Evolutionary conservation across 2,797 vertebrate species (phyloP).

Genomic region (Thalassophryne amazonica): DNA sequence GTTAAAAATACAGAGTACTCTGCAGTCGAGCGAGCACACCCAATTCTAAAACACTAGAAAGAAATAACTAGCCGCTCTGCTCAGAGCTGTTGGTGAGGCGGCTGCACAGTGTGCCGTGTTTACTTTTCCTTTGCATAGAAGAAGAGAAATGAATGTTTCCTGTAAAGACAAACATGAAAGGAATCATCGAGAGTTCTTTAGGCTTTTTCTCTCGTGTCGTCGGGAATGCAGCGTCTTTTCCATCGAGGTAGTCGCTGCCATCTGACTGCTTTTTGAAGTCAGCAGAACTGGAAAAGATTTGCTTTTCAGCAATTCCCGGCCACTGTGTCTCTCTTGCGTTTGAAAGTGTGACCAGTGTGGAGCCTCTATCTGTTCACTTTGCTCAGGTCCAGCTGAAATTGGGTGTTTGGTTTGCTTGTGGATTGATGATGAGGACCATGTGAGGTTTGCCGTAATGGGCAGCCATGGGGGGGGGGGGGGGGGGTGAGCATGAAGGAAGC

Average conservation of each 20-base stretch:
- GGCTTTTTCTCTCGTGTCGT: conserved; percentile 62
- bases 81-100: conserved; percentile 59
- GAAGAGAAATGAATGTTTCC: conserved; percentile 54
- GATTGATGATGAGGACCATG: conserved; percentile 33
- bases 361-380: conserved; percentile 53
- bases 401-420: conserved; percentile 42
- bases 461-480: background rate
- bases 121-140: conserved; percentile 57
- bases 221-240: conserved; percentile 57
- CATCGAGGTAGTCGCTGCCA: conserved; percentile 61
- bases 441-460: conserved; percentile 6
- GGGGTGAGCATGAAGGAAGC: conserved; percentile 32
- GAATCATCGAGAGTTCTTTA: conserved; percentile 62
- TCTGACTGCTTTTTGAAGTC: conserved; percentile 70
- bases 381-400: conserved; percentile 61
- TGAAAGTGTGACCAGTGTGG: conserved; percentile 62
- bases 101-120: conserved; percentile 60
- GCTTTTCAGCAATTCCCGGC: conserved; percentile 64
- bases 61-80: conserved; percentile 24
- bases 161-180: conserved; percentile 71
- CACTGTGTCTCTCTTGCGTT: conserved; percentile 58
- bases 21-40: conserved; percentile 32
- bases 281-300: conserved; percentile 67
- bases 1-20: conserved; percentile 17
- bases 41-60: conserved; percentile 57